phyloP scores from a whole-genome alignment of 2,113 vertebrate species.

The Pandion haliaetus region DNA sequence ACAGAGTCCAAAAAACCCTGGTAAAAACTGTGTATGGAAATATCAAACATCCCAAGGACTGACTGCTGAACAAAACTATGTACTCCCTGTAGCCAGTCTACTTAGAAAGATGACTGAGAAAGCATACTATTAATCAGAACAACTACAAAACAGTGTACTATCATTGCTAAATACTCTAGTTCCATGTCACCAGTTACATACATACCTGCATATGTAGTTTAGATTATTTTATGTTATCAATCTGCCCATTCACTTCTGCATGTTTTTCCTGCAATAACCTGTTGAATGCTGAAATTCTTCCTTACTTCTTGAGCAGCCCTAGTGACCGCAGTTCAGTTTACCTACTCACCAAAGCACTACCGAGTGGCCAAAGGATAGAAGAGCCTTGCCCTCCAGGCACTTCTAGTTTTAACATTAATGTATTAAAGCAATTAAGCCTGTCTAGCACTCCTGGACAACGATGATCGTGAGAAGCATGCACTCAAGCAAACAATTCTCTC shows the following conservation, averaged over 20 bases:
- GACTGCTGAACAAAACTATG: background rate
- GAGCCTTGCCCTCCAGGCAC: background rate
- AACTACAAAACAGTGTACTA: background rate
- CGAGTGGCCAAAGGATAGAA: background rate
- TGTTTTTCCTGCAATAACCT: background rate
- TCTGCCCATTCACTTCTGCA: background rate
- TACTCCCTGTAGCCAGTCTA: background rate
- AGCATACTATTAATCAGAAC: background rate
- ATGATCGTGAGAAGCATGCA: background rate
- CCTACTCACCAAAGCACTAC: background rate
- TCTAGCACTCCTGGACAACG: background rate
- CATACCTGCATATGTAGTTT: background rate
- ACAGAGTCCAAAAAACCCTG: background rate
- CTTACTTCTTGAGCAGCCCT: background rate
- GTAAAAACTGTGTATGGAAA: background rate
- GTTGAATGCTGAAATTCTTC: background rate
- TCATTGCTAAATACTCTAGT: background rate
- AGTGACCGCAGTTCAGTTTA: background rate
- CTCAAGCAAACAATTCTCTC: background rate
- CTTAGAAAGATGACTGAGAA: background rate
- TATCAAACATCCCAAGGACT: background rate
- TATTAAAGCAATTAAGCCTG: background rate
- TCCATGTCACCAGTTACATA: background rate
- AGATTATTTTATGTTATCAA: background rate
- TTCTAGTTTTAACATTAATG: background rate